These are phyloP conservation scores for Parochlus steinenii DNA, from an alignment of 2,888 invertebrate genomes.

Conservation along the genomic window DNA sequence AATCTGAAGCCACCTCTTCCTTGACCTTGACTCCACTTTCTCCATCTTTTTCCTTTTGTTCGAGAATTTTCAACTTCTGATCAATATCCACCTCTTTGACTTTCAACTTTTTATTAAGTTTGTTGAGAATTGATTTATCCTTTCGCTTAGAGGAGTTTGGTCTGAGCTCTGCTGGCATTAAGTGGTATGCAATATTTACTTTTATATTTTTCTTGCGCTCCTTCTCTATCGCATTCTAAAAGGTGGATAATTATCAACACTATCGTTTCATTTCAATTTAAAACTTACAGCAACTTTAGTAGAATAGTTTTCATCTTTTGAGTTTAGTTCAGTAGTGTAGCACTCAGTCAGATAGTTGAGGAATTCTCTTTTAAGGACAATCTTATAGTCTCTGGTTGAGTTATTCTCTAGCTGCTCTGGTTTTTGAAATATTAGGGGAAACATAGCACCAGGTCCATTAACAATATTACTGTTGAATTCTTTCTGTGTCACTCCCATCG, in stretches of 20 bases:
- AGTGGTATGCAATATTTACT: constrained; percentile 33
- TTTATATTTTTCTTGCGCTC: constrained; percentile 20
- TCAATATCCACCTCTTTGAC: constrained; percentile 21
- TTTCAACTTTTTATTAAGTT: constrained; percentile 17
- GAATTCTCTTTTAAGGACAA: constrained; percentile 55
- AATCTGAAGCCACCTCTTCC: constrained; percentile 42
- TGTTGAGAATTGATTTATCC: constrained; percentile 18
- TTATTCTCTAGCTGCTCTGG: constrained; percentile 34
- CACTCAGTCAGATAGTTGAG: constrained; percentile 54
- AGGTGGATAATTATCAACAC: not conserved
- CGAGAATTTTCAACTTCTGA: constrained; percentile 42
- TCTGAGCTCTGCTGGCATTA: constrained; percentile 45
- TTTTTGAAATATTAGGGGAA: constrained; percentile 40
- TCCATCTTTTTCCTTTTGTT: constrained; percentile 39
- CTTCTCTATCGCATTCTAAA: constrained; percentile 21
- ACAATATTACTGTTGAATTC: no score
- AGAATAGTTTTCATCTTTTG: constrained; percentile 16
- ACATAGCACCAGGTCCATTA: no score
- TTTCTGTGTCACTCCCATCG: constrained; percentile 4
- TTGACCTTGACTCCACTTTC: constrained; percentile 41
- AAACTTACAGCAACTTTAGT: constrained; percentile 19
- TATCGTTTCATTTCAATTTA: constrained; percentile 1
- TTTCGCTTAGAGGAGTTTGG: constrained; percentile 33
- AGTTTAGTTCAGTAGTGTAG: constrained; percentile 25
- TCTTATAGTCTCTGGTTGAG: constrained; percentile 47